Conservation (phyloP, 2,113 vertebrate species). For the Hemicordylus capensis region DNA sequence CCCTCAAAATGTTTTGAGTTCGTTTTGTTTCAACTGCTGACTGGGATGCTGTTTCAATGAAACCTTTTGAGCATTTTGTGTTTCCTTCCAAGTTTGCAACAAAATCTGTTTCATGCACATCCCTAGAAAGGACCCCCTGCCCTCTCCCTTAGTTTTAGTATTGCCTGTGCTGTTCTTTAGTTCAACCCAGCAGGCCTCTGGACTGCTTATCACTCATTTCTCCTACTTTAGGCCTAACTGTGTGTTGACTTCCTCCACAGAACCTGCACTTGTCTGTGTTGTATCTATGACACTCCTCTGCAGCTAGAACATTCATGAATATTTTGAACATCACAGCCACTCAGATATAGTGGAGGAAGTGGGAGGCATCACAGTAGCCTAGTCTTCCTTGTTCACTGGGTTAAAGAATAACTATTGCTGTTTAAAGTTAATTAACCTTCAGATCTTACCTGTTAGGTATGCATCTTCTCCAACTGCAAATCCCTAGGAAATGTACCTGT, state of each 20-base stretch:
- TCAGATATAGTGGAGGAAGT: too few species aligned
- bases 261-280: neutral
- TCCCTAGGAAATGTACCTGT: neutral
- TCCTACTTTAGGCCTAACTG: neutral
- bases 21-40: too few species aligned
- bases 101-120: too few species aligned
- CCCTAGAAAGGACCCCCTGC: too few species aligned
- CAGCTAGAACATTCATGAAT: neutral
- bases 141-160: too few species aligned
- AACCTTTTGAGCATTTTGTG: too few species aligned
- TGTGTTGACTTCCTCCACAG: neutral
- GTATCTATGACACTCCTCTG: neutral
- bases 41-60: too few species aligned
- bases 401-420: neutral
- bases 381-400: neutral
- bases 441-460: neutral
- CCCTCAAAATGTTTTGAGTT: too few species aligned
- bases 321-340: neutral
- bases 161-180: neutral
- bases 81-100: too few species aligned
- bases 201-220: neutral
- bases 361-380: neutral
- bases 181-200: neutral
- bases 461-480: neutral
- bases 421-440: neutral